phyloP scores from a whole-genome alignment of 2,797 vertebrate species.

The Pantherophis vulpinus region DNA sequence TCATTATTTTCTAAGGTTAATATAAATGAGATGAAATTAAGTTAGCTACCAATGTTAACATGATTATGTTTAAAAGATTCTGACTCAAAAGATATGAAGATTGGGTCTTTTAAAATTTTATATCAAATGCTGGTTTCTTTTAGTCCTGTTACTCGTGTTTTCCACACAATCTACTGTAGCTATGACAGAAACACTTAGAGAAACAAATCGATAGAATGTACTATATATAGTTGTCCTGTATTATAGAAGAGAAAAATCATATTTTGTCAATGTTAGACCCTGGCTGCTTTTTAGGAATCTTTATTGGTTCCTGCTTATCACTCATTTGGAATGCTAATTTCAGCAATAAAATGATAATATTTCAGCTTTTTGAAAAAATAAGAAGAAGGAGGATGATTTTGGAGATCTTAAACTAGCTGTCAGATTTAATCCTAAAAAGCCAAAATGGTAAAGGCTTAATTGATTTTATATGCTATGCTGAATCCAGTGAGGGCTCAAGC shows the following conservation, averaged over 20 bases:
- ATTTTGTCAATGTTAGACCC: neutral
- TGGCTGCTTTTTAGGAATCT: slow-evolving; percentile 30
- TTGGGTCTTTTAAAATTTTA: neutral
- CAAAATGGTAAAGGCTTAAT: neutral
- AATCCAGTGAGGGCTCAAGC: neutral
- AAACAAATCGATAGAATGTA: slow-evolving; percentile 14
- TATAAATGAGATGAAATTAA: slow-evolving; percentile 16
- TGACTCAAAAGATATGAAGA: slow-evolving; percentile 24
- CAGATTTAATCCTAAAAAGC: neutral
- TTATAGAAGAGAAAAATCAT: slow-evolving; percentile 26
- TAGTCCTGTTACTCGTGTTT: neutral
- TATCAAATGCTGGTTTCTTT: slow-evolving; percentile 7
- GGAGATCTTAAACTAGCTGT: neutral
- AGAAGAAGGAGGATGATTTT: neutral
- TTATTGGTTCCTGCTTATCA: slow-evolving; percentile 32
- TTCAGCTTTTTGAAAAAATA: slow-evolving; percentile 13
- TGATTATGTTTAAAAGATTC: neutral
- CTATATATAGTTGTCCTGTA: slow-evolving; percentile 24
- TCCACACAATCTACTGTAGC: slow-evolving; percentile 10
- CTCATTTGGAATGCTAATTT: slow-evolving; percentile 16
- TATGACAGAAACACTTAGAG: slow-evolving; percentile 31
- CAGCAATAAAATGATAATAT: slow-evolving; percentile 35
- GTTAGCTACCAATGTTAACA: rapidly evolving
- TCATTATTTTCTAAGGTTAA: slow-evolving; percentile 8
- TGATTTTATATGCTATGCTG: neutral